Evolutionary conservation across 2,888 invertebrate genomes (phyloP).

Genomic region (Sphaerophoria rueppellii): DNA sequence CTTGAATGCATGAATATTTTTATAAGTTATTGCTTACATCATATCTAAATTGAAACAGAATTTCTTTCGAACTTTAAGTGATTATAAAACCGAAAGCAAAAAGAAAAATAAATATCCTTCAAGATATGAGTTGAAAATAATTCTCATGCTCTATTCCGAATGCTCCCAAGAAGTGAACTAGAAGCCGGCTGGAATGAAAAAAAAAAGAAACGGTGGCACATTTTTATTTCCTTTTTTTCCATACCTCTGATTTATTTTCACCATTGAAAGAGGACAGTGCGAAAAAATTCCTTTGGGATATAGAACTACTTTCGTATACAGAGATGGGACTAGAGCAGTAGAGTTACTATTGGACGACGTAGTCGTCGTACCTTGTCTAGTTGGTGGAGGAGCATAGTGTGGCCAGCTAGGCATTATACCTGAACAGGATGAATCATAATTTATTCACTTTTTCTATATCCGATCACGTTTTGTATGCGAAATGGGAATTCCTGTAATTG

Average conservation of each 20-base stretch:
- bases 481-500: slow-evolving; percentile 72
- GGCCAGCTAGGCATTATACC: slow-evolving; percentile 69
- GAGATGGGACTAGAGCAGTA: neutral
- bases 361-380: neutral
- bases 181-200: neutral
- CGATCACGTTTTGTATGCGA: slow-evolving; percentile 73
- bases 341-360: neutral
- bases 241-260: slow-evolving; percentile 53
- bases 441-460: slow-evolving; percentile 68
- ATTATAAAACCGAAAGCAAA: slow-evolving; percentile 13
- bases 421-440: slow-evolving; percentile 70
- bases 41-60: slow-evolving; percentile 26
- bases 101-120: slow-evolving; percentile 27
- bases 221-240: slow-evolving; percentile 6
- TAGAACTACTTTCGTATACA: slow-evolving; percentile 8
- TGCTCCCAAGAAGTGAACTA: neutral
- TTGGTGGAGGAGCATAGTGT: slow-evolving; percentile 15
- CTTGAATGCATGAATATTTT: slow-evolving; percentile 25
- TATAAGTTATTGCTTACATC: neutral
- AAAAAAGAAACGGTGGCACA: slow-evolving; percentile 13
- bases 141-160: slow-evolving; percentile 22
- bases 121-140: slow-evolving; percentile 31
- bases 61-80: slow-evolving; percentile 37
- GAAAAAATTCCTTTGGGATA: slow-evolving; percentile 61
- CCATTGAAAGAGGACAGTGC: slow-evolving; percentile 39